phyloP scores from a whole-genome alignment of 37 sponge, comb jelly and placozoan species.

The Halisarca cf. caerulea region DNA sequence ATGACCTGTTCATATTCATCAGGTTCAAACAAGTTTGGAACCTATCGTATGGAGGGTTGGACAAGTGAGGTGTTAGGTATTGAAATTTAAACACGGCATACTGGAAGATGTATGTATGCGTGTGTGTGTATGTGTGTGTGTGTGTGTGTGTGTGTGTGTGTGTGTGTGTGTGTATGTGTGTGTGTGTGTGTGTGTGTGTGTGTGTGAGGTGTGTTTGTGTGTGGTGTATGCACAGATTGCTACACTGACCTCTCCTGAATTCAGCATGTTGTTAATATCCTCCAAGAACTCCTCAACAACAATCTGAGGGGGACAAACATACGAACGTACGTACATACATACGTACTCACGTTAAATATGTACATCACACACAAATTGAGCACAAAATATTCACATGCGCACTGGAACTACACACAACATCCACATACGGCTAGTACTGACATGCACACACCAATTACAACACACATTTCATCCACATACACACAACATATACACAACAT shows the following conservation, averaged over 20 bases:
- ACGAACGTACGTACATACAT: not conserved
- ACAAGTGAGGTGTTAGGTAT: too few species aligned
- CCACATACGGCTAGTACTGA: too few species aligned
- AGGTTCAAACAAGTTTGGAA: constrained; percentile 92
- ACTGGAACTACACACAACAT: not conserved
- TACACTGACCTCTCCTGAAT: constrained; percentile 89
- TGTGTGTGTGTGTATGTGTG: not conserved
- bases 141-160: not conserved
- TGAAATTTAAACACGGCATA: too few species aligned
- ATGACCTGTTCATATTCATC: constrained; percentile 96
- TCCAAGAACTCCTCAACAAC: constrained; percentile 97
- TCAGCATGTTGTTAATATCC: constrained; percentile 98
- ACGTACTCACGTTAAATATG: not conserved
- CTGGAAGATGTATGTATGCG: not conserved
- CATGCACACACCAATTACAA: too few species aligned
- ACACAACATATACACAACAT: too few species aligned
- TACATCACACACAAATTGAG: too few species aligned
- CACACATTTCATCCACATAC: too few species aligned
- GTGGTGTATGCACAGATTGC: not conserved
- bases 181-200: too few species aligned
- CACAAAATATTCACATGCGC: too few species aligned
- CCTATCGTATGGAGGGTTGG: constrained; percentile 1
- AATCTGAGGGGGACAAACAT: constrained; percentile 70
- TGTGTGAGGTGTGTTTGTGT: too few species aligned
- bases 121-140: not conserved